Evolutionary conservation across 2,113 vertebrate genomes (phyloP), one percentile per base, ranked within the genome.

Genomic region (Prinia subflava): DNA sequence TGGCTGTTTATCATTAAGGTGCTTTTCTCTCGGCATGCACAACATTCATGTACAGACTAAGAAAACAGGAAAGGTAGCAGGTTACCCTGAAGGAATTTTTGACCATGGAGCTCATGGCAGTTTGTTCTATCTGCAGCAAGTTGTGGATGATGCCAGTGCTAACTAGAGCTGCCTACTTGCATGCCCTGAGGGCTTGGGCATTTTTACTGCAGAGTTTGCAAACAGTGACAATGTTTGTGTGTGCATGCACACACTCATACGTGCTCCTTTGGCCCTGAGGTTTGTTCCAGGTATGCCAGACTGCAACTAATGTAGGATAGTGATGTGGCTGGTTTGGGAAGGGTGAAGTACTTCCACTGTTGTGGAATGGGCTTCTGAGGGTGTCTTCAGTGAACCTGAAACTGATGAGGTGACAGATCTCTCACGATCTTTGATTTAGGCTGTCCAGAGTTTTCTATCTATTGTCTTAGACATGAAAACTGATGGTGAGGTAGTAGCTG

Each of bases 211-310:
- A 59, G 4, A 1, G 11, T 62, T 68, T 56, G 15, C 56, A 57
- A 60, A 7, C 5, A 33, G 37, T 20, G 63, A 5, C 1, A 1
- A 1, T 18, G 23, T 41, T 50, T n/a, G 11, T 17, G 22, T 2
- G 7, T 14, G 24, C 9, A 23, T 22, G 13, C 3, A 6, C 6
- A 33, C 6, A 15, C 30, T 60, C 2, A 2, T 0, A 2, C 0
- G 0, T 27, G 46, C 9, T 55, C n/a, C 15, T 76, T 77, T 60
- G 64, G 12, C 42, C 35, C 27, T 60, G 33, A 25, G 19, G 33
- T 59, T 85, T 68, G 24, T 18, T 88, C 39, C 75, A 42, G 39
- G 21, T 28, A 10, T 5, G 22, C 39, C 52, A 46, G 7, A 50
- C 15, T 25, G 30, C 11, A 59, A 0, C 7, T 57, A 18, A 33